Base-by-base conservation (phyloP, 2,888 invertebrate species). In the Galeopsomyia nigrocyanea region DNA sequence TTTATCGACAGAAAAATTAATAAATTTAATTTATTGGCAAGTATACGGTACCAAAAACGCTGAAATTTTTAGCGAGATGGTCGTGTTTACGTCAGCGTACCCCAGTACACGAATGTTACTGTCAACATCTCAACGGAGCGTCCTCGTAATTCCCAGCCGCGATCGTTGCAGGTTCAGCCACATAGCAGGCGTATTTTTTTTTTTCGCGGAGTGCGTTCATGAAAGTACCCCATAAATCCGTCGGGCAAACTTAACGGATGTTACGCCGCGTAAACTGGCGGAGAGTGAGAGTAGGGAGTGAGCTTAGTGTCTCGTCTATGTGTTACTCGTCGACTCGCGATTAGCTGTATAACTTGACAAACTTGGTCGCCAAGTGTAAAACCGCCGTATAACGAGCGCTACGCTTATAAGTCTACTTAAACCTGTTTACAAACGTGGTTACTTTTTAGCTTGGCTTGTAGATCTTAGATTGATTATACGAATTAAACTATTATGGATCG, bases 191-290 rank as follows among this genome's bases (percentile, higher is more conserved):
- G 14, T 19, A 14, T 21, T 19, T 17, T 39, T 64, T 64, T 47
- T 64, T 64, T 47, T 61, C 47, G 31, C n/a, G 3, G 17, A 63
- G 57, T 56, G 63, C 69, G 63, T 63, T 69, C 17, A 53, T 57
- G 58, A 63, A 58, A 65, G 70, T 58, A 64, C 58, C 39, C 64
- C 70, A 51, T 70, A 70, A 70, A 70, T 70, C 64, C 64, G 64
- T 53, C 64, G 64, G 16, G 39, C 39, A 3, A 50, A 53, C 58
- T 70, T 65, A 64, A 70, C 64, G 64, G 64, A 70, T 70, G 70
- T 70, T 70, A 39, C 64, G 22, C 50, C 51, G 64, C 51, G 58
- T 70, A 64, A 70, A 70, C 64, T 39, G 62, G n/a, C 22, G 26
- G 56, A 68, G 31, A 31, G 55, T 49, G 39, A 7, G 10, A 39